Percentiles rank a stretch among this genome's conserved stretches.
phyloP scores from a whole-genome alignment of 2,113 vertebrate species.

The Blennius ocellaris region DNA sequence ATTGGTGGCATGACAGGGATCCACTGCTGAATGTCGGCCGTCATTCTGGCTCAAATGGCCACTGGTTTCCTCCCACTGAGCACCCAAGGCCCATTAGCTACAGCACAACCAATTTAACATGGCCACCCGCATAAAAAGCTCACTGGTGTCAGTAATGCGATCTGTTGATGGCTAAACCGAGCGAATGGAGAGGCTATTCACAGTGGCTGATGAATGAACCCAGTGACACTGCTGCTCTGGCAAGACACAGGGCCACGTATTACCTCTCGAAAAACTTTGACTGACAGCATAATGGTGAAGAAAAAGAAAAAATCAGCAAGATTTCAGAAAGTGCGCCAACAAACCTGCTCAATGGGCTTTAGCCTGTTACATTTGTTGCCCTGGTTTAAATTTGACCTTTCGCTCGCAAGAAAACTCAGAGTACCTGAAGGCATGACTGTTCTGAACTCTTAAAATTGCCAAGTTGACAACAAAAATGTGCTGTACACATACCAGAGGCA shows the following conservation, averaged over 20 bases:
- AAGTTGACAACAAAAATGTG: neutral
- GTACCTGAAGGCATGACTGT: constrained; percentile 3
- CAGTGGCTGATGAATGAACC: constrained; percentile 53
- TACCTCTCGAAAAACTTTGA: neutral
- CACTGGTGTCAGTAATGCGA: constrained; percentile 69
- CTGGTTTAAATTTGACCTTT: neutral
- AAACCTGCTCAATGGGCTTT: neutral
- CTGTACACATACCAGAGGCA: neutral
- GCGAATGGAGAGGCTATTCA: constrained; percentile 61
- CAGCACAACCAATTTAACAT: constrained; percentile 68
- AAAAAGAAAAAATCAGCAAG: neutral
- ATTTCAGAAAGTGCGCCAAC: neutral
- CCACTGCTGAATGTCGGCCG: constrained; percentile 19
- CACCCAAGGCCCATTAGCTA: constrained; percentile 61
- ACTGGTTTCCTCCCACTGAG: constrained; percentile 40
- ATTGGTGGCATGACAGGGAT: constrained; percentile 51
- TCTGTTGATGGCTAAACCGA: constrained; percentile 69
- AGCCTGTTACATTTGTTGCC: neutral
- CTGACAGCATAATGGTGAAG: neutral
- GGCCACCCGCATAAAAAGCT: constrained; percentile 64
- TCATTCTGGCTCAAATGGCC: constrained; percentile 23
- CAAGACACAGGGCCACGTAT: constrained; percentile 13
- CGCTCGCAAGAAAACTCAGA: neutral
- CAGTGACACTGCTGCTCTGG: constrained; percentile 35
- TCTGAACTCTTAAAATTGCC: neutral